Base-by-base conservation (phyloP, 2,113 vertebrate genomes). In the Motacilla alba region DNA sequence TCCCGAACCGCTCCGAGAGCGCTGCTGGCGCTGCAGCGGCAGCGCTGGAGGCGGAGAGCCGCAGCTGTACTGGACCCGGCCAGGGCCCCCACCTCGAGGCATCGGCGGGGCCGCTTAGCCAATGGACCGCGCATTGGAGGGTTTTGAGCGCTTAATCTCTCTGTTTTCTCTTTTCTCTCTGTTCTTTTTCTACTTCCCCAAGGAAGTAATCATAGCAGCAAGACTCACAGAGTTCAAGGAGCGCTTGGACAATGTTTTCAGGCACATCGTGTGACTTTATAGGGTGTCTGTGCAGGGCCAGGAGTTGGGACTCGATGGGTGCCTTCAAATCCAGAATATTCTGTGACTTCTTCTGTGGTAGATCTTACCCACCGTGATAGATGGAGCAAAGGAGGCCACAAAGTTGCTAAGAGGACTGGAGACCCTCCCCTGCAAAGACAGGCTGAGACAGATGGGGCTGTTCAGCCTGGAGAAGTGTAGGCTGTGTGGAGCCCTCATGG, bases 1-100 rank as follows among this genome's bases (percentile, higher is more conserved):
- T 11, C 2, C 7, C 4, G 8, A 7, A 28, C 6, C 21, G 15
- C 15, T 17, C 21, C 4, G 2, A 4, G 30, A 2, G 64, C 10
- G 17, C 5, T 14, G 56, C 1, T 1, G 50, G 30, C 13, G 76
- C 41, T 8, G 47, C 31, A 2, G 56, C 5, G 47, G 28, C 52
- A 10, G 55, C 21, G 41, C 50, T 4, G 37, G 12, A 6, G n/a
- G 31, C 3, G 12, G 13, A 28, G 50, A 64, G 44, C 4, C 15
- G 43, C 23, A 5, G 13, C 41, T 15, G 39, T n/a, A 8, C 33
- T 10, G 33, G 47, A 47, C 11, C 9, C 9, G 49, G 28, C 15
- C 41, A 1, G n/a, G 43, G 14, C 27, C 35, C 30, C 14, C 33
- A 47, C 5, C n/a, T 7, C n/a, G 39, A 13, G 44, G 18, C 27